phyloP scores from a whole-genome alignment of 2,113 vertebrate genomes.

The Hymenochirus boettgeri region DNA sequence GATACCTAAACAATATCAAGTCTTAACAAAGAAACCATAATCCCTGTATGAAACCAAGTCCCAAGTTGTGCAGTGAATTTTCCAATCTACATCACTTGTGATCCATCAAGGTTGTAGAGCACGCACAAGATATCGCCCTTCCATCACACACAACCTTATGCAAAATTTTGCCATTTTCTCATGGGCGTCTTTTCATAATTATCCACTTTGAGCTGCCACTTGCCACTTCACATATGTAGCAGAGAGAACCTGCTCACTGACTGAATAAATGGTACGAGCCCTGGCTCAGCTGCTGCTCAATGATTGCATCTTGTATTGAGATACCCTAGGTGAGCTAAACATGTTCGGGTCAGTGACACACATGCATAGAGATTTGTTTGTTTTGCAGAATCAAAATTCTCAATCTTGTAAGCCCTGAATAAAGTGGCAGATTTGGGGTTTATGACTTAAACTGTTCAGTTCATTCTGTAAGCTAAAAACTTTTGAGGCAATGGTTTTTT shows the following conservation, averaged over 20 bases:
- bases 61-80: no score
- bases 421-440: not conserved
- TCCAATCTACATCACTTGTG: no score
- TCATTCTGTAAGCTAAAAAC: no score
- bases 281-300: slow-evolving; percentile 35
- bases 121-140: not conserved
- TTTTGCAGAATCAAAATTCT: slow-evolving; percentile 19
- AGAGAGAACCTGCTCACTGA: slow-evolving; percentile 9
- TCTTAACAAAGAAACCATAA: no score
- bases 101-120: not conserved
- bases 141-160: slow-evolving; percentile 20
- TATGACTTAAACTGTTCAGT: no score
- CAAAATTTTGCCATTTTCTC: slow-evolving; percentile 32
- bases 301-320: slow-evolving; percentile 39
- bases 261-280: slow-evolving; percentile 33
- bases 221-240: slow-evolving; percentile 6
- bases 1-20: no score
- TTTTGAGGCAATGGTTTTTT: no score
- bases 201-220: not conserved
- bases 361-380: slow-evolving; percentile 11
- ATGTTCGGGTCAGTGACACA: slow-evolving; percentile 21
- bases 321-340: slow-evolving; percentile 17
- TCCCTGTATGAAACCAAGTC: no score
- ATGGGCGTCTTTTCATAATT: slow-evolving; percentile 25
- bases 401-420: slow-evolving; percentile 2